Conservation (phyloP, 2,113 vertebrate genomes). For the Brachyistius frenatus region DNA sequence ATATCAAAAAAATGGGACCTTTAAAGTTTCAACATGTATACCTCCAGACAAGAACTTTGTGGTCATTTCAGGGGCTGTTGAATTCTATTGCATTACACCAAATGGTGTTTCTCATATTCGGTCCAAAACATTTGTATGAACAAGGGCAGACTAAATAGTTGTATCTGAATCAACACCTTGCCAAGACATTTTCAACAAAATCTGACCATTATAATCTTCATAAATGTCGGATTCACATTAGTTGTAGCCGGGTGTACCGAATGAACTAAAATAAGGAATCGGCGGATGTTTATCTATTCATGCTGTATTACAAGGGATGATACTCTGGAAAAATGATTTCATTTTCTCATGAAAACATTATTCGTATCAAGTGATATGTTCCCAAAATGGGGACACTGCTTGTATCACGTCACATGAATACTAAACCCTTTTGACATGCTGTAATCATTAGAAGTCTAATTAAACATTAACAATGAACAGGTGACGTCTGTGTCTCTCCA, state of each 20-base stretch:
- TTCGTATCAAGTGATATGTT: too few species aligned
- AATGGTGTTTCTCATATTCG: too few species aligned
- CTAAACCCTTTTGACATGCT: constrained; percentile 8
- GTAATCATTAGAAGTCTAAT: constrained; percentile 12
- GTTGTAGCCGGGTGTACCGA: neutral
- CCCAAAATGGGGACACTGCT: neutral
- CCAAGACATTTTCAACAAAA: neutral
- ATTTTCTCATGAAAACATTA: neutral
- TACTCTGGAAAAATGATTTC: neutral
- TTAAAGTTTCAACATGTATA: neutral
- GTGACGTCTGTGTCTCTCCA: constrained; percentile 13
- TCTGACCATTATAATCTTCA: neutral
- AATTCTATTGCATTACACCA: neutral
- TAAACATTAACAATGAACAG: constrained; percentile 18
- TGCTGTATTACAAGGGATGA: neutral
- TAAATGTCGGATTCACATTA: neutral
- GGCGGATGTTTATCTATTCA: neutral
- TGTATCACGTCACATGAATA: constrained; percentile 1
- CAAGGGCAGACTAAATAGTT: too few species aligned
- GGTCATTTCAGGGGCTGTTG: neutral
- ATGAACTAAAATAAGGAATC: neutral
- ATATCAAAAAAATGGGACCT: too few species aligned
- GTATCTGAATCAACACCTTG: too few species aligned
- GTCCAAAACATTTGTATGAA: too few species aligned
- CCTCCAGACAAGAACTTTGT: neutral